Conservation (phyloP, 2,888 invertebrate genomes). For the Synanthedon tipuliformis region DNA sequence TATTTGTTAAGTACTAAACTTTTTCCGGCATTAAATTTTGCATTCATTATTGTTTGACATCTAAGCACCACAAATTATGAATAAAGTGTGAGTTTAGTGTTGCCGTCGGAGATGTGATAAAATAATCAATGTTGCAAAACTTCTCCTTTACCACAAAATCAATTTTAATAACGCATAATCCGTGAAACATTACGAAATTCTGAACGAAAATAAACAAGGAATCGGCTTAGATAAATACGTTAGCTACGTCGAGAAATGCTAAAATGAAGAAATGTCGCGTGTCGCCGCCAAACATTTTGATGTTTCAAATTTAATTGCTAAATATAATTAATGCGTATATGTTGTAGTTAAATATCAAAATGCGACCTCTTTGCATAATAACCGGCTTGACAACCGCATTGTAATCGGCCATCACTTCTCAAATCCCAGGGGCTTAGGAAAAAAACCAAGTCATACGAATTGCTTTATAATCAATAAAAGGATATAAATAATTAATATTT, state of each 20-base stretch:
- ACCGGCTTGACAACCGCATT: slow-evolving; percentile 19
- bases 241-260: slow-evolving; percentile 30
- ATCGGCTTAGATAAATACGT: slow-evolving; percentile 38
- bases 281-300: slow-evolving; percentile 54
- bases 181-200: slow-evolving; percentile 1
- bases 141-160: neutral
- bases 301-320: slow-evolving; percentile 56
- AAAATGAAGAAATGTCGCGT: slow-evolving; percentile 50
- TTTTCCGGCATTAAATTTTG: too few species aligned
- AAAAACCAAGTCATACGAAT: too few species aligned
- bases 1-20: too few species aligned
- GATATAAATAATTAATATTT: too few species aligned
- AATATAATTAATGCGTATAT: slow-evolving; percentile 54
- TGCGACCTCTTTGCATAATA: too few species aligned
- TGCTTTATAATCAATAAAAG: too few species aligned
- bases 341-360: neutral
- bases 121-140: neutral
- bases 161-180: slow-evolving; percentile 1
- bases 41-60: too few species aligned
- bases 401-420: slow-evolving; percentile 20
- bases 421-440: too few species aligned
- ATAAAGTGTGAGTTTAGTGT: too few species aligned
- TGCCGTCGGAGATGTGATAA: too few species aligned
- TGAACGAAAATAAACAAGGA: slow-evolving; percentile 41
- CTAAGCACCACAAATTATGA: too few species aligned